Evolutionary conservation across 1,140 invertebrate genomes (phyloP).

Genomic region (Carcinoscorpius rotundicauda): DNA sequence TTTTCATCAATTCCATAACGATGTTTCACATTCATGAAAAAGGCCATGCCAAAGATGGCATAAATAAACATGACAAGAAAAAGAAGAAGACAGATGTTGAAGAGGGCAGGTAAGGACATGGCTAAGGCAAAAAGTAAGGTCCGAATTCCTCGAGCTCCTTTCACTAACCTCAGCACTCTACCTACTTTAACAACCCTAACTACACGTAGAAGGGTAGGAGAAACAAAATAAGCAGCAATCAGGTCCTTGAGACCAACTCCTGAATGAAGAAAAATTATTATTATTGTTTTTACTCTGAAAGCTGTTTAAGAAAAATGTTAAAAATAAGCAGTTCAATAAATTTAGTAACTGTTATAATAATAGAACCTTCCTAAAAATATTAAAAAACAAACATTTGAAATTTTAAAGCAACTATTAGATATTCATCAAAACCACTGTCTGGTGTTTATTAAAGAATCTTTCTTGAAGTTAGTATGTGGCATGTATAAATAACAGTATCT

Average conservation of each 20-base stretch:
- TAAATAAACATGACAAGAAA: slow-evolving; percentile 99
- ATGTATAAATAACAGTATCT: no score
- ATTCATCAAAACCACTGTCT: no score
- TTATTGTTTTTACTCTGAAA: no score
- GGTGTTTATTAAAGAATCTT: no score
- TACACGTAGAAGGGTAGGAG: slow-evolving; percentile 89
- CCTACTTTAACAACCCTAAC: slow-evolving; percentile 96
- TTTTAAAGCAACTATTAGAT: no score
- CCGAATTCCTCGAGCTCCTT: slow-evolving; percentile 93
- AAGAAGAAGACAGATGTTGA: slow-evolving; percentile 95
- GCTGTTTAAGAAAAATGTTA: no score
- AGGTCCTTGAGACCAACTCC: slow-evolving; percentile 89
- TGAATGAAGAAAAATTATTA: slow-evolving; percentile 36
- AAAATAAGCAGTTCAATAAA: no score
- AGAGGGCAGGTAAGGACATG: slow-evolving; percentile 93
- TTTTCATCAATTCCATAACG: slow-evolving; percentile 81
- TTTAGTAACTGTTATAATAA: no score
- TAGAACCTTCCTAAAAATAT: no score
- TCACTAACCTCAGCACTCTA: slow-evolving; percentile 87
- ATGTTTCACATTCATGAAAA: slow-evolving; percentile 96
- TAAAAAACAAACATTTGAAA: no score
- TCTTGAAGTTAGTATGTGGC: no score
- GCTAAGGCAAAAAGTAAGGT: slow-evolving; percentile 92
- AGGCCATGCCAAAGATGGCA: slow-evolving; percentile 98
- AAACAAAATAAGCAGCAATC: slow-evolving; percentile 95